phyloP scores from a whole-genome alignment of 2,113 vertebrate genomes.

The Peromyscus californicus region DNA sequence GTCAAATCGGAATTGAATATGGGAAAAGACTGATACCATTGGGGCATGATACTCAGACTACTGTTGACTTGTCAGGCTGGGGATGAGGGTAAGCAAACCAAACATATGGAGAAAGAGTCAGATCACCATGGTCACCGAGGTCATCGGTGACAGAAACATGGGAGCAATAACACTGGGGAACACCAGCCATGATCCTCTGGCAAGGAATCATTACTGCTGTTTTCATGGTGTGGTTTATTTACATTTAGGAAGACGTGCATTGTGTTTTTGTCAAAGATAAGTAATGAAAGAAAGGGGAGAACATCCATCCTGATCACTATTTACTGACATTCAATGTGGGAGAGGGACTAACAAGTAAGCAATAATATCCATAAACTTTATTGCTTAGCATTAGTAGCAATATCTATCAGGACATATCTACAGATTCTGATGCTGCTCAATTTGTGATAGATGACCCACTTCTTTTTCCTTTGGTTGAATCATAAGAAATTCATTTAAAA shows the following conservation, averaged over 20 bases:
- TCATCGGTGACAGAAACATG: not conserved
- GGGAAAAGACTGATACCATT: not conserved
- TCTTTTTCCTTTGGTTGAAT: not conserved
- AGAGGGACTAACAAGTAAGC: not conserved
- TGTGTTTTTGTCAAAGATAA: not conserved
- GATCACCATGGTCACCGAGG: not conserved
- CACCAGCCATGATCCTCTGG: not conserved
- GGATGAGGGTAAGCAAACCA: not conserved
- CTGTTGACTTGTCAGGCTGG: not conserved
- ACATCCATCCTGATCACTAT: not conserved
- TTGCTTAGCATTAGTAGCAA: not conserved
- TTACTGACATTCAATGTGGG: slow-evolving; percentile 12
- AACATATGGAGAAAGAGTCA: accelerated
- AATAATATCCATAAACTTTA: not conserved
- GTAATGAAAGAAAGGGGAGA: not conserved
- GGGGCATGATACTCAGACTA: not conserved
- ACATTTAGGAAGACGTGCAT: not conserved
- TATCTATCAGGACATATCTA: not conserved
- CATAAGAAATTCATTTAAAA: not conserved
- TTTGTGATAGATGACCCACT: not conserved
- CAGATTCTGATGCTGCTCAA: not conserved
- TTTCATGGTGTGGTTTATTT: not conserved
- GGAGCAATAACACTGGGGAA: accelerated
- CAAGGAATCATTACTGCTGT: not conserved
- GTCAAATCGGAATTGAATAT: slow-evolving; percentile 28